Conservation (phyloP, 2,888 invertebrate genomes). For the Blomia tropicalis region DNA sequence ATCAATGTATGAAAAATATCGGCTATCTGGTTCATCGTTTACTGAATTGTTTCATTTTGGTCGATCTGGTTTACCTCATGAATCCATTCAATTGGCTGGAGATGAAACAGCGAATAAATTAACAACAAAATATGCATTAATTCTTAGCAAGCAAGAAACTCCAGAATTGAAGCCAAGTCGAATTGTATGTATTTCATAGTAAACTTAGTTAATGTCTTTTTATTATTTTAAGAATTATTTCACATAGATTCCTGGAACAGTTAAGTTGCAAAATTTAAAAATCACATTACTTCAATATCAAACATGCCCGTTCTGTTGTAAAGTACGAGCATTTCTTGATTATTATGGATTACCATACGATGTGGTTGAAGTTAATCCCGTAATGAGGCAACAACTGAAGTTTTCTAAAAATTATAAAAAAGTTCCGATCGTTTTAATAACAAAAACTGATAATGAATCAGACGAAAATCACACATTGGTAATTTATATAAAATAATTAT, state of each 20-base stretch:
- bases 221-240: too few relatives aligned
- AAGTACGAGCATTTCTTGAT: constrained; percentile 69
- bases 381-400: constrained; percentile 69
- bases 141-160: constrained; percentile 1
- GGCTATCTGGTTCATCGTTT: background rate
- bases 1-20: constrained; percentile 3
- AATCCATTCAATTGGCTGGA: background rate
- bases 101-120: background rate
- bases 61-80: background rate
- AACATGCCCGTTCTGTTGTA: constrained; percentile 94
- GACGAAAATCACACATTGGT: constrained; percentile 7
- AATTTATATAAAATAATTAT: background rate
- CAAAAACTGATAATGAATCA: constrained; percentile 19
- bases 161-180: background rate
- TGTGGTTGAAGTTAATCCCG: constrained; percentile 91
- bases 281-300: constrained; percentile 86
- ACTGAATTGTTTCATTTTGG: background rate
- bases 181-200: background rate
- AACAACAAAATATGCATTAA: background rate
- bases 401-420: constrained; percentile 79
- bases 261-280: constrained; percentile 41
- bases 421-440: constrained; percentile 70
- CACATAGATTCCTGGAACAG: constrained; percentile 26
- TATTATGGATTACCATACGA: constrained; percentile 84
- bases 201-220: background rate